phyloP scores from a whole-genome alignment of 2,113 vertebrate genomes.

The Taxidea taxus region DNA sequence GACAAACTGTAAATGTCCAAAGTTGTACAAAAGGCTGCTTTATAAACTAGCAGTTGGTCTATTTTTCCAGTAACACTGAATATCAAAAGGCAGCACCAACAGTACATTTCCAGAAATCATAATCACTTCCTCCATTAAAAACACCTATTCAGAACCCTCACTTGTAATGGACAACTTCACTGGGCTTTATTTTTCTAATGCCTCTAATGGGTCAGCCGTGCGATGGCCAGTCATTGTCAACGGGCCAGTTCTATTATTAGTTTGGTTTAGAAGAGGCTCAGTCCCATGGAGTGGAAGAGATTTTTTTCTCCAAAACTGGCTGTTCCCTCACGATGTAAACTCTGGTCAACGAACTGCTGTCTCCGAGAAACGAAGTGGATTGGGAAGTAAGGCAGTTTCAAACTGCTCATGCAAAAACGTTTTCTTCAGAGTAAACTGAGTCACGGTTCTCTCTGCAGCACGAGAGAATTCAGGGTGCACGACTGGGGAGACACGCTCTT shows the following conservation, averaged over 20 bases:
- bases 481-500: background rate
- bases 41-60: background rate
- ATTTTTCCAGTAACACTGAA: background rate
- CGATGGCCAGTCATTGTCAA: background rate
- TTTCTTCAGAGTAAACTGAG: background rate
- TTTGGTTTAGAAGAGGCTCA: background rate
- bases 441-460: background rate
- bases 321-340: background rate
- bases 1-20: background rate
- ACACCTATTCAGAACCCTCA: background rate
- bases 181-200: slow-evolving; percentile 39
- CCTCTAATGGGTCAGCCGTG: background rate
- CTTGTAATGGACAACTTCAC: background rate
- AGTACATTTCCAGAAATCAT: slow-evolving; percentile 11
- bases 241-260: slow-evolving; percentile 28
- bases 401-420: background rate
- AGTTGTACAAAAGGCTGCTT: background rate
- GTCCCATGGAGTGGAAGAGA: background rate
- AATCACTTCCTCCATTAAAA: slow-evolving; percentile 3
- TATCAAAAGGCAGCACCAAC: slow-evolving; percentile 25
- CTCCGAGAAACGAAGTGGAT: slow-evolving; percentile 7
- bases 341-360: slow-evolving; percentile 20
- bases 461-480: background rate
- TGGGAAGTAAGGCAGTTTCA: background rate
- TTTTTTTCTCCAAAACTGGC: background rate